phyloP scores from a whole-genome alignment of 2,888 invertebrate species.

The Thecophora atra region DNA sequence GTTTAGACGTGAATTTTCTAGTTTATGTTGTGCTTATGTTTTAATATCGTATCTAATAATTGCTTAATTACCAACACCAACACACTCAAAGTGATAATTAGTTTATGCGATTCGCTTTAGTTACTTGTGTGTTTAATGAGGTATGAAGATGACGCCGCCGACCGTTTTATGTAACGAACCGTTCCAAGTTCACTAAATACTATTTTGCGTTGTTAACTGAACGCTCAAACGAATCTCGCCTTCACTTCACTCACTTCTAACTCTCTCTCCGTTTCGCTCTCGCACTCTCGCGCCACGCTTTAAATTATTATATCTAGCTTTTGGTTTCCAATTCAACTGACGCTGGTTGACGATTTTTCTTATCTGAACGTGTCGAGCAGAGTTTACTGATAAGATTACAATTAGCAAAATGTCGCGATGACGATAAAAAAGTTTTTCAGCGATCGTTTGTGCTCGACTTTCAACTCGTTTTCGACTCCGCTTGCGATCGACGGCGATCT shows the following conservation, averaged over 20 bases:
- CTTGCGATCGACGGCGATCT: too few relatives aligned
- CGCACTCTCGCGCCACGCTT: background rate
- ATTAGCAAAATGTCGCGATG: slow-evolving; percentile 15
- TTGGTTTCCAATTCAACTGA: slow-evolving; percentile 10
- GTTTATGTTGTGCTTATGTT: slow-evolving; percentile 22
- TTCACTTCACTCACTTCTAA: background rate
- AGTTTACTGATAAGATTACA: slow-evolving; percentile 37
- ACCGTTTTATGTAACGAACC: background rate
- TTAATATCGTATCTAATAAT: background rate
- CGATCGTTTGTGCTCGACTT: too few relatives aligned
- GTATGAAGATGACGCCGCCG: background rate
- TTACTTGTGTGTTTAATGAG: slow-evolving; percentile 4
- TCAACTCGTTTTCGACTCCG: too few relatives aligned
- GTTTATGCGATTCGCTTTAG: background rate
- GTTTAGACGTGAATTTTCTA: background rate
- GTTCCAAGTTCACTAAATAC: background rate
- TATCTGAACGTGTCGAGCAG: slow-evolving; percentile 22
- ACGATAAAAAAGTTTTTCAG: slow-evolving; percentile 6
- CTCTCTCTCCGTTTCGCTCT: too few relatives aligned
- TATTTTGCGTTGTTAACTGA: slow-evolving; percentile 3
- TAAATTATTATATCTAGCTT: slow-evolving; percentile 2
- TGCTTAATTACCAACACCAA: slow-evolving; percentile 32
- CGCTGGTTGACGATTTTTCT: slow-evolving; percentile 11
- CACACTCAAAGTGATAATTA: slow-evolving; percentile 24
- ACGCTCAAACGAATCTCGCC: slow-evolving; percentile 10